Evolutionary conservation across 2,797 vertebrate genomes (phyloP).

Genomic region (Hemitrygon akajei): DNA sequence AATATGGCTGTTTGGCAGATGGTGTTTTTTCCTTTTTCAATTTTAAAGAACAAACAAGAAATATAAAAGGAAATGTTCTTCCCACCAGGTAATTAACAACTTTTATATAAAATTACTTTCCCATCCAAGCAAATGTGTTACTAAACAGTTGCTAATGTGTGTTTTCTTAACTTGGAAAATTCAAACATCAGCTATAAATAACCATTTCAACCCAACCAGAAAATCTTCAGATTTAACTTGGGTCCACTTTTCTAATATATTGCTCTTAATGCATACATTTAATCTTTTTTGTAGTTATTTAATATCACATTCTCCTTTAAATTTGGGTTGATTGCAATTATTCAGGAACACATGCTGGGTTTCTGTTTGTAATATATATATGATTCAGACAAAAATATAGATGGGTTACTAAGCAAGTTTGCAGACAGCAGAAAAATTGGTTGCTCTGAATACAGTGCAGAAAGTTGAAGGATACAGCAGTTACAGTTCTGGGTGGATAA

Average conservation of each 20-base stretch:
- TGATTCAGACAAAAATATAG: too few relatives aligned
- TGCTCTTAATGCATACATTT: background rate
- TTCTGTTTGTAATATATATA: too few relatives aligned
- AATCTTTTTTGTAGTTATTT: background rate
- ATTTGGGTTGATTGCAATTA: background rate
- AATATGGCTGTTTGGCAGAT: background rate
- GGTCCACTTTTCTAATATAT: background rate
- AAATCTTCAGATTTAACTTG: background rate
- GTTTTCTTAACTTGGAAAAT: background rate
- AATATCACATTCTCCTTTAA: background rate
- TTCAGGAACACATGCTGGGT: too few relatives aligned
- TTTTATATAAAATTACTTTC: background rate
- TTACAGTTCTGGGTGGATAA: too few relatives aligned
- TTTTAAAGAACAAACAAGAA: too few relatives aligned
- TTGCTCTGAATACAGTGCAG: too few relatives aligned
- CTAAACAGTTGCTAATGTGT: background rate
- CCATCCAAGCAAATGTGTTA: background rate
- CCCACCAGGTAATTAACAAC: background rate
- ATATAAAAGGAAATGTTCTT: too few relatives aligned
- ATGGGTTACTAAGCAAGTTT: too few relatives aligned
- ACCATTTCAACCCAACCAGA: background rate
- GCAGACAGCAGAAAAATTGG: too few relatives aligned
- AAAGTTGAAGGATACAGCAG: too few relatives aligned
- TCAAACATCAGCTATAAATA: background rate
- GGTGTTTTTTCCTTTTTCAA: background rate